Percentiles rank a stretch among this genome's conserved stretches.
Evolutionary conservation across 2,113 vertebrate genomes (phyloP).

Genomic region (Nyctibius bracteatus): DNA sequence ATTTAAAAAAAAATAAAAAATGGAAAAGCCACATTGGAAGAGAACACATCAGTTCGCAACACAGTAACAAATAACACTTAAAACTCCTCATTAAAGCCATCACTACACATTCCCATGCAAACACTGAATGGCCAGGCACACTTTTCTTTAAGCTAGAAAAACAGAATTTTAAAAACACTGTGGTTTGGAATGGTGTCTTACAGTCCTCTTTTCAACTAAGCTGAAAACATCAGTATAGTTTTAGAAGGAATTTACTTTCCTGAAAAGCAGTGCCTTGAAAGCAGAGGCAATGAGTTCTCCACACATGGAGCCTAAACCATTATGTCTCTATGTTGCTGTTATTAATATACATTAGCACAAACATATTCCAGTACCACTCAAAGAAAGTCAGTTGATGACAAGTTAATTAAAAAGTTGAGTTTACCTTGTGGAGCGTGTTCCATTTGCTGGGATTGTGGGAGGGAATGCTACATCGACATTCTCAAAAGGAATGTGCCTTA

Average conservation of each 20-base stretch:
- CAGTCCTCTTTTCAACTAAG: background rate
- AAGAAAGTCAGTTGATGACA: background rate
- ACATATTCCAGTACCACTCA: background rate
- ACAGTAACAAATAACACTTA: background rate
- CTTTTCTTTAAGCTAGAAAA: background rate
- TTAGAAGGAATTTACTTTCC: background rate
- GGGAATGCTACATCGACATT: background rate
- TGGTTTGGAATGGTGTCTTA: background rate
- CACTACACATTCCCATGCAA: fast-evolving
- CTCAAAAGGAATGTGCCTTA: background rate
- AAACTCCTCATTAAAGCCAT: background rate
- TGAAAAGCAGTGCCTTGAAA: background rate
- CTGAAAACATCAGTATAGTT: background rate
- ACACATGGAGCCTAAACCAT: background rate
- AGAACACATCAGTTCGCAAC: background rate
- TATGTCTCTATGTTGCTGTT: background rate
- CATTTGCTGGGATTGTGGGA: background rate
- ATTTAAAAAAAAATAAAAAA: background rate
- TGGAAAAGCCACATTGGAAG: background rate
- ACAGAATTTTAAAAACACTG: background rate
- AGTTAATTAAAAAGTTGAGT: background rate
- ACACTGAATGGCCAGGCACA: background rate
- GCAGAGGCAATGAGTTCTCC: background rate
- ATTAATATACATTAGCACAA: background rate
- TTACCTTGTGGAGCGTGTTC: background rate